Base-by-base conservation (phyloP, 2,888 invertebrate species). In the Pollenia griseotomentosa region DNA sequence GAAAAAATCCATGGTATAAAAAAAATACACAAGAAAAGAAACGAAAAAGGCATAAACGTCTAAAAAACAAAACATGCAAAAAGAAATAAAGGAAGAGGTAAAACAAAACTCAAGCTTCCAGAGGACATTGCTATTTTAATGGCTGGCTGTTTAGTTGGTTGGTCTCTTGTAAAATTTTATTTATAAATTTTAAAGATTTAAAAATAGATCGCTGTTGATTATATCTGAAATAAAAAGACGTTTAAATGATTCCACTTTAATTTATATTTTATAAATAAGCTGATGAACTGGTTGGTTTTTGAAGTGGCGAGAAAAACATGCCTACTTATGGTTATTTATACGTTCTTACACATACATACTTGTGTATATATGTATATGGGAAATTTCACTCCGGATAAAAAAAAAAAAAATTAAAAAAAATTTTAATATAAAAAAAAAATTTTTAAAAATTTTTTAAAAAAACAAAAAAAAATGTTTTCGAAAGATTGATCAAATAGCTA, bases 151-250 rank as follows among this genome's bases (percentile, higher is more conserved):
- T 44, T 44, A 46, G 12, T 10, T 10, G 10, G 48, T 48, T 10
- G 48, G 48, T 48, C 48, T 59, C 55, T 42, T 7, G 2, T 61
- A 23, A 44, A 70, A 61, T 46, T 77, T 77, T 70, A 71, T 77
- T 70, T 70, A 77, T 63, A 77, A 48, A 8, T 70, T 53, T 83
- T 77, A 55, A 40, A 19, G n/a, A 46, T 70, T 70, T 83, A 77
- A 63, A 77, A 83, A 83, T 83, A 83, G 63, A 77, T 63, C 10
- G 75, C 57, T 63, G 70, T 40, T 83, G 33, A 70, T 83, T 70
- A 46, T 33, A 77, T 70, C 77, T 83, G 77, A 83, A 83, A 77
- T 77, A 77, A 77, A 63, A 68, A 66, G 23, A 59, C 42, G 42
- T 68, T 70, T 70, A 75, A 70, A 63, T 77, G 70, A 77, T 63